A percentile compares a stretch with the other conserved stretches of the same genome.
Evolutionary conservation across 1,140 invertebrate species (phyloP).

Genomic region (Drosophila truncata): DNA sequence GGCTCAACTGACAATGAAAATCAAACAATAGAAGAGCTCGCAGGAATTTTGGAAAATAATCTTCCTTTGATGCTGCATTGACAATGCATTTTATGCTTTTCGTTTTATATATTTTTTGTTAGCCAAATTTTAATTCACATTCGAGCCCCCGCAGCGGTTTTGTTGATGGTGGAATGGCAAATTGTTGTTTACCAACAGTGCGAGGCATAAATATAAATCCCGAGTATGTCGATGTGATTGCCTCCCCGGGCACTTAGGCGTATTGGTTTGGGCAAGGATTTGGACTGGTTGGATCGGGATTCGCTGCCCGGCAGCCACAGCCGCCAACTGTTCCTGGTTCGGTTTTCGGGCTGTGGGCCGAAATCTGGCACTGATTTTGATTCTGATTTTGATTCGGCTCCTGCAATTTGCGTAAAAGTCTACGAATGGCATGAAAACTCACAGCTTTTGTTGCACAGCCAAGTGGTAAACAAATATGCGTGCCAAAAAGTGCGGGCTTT

Average conservation of each 20-base stretch:
- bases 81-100: constrained; percentile 36
- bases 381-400: constrained; percentile 27
- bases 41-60: neutral
- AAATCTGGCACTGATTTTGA: constrained; percentile 7
- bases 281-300: constrained; percentile 1
- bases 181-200: constrained; percentile 70
- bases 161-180: constrained; percentile 49
- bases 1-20: neutral
- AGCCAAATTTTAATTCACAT: constrained; percentile 15
- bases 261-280: constrained; percentile 52
- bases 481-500: constrained; percentile 56
- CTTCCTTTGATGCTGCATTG: constrained; percentile 15
- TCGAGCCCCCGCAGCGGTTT: constrained; percentile 24
- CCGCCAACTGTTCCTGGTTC: constrained; percentile 20
- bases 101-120: neutral
- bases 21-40: constrained; percentile 17
- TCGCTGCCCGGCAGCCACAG: constrained; percentile 28
- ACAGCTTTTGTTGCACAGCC: constrained; percentile 54
- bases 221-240: constrained; percentile 40
- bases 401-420: constrained; percentile 78
- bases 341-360: constrained; percentile 4
- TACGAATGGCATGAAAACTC: constrained; percentile 62
- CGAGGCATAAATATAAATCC: constrained; percentile 45
- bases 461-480: constrained; percentile 75
- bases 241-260: constrained; percentile 61